Evolutionary conservation across 92 coral and sea anemone species (phyloP).

Genomic region (Epizoanthus rinbou): DNA sequence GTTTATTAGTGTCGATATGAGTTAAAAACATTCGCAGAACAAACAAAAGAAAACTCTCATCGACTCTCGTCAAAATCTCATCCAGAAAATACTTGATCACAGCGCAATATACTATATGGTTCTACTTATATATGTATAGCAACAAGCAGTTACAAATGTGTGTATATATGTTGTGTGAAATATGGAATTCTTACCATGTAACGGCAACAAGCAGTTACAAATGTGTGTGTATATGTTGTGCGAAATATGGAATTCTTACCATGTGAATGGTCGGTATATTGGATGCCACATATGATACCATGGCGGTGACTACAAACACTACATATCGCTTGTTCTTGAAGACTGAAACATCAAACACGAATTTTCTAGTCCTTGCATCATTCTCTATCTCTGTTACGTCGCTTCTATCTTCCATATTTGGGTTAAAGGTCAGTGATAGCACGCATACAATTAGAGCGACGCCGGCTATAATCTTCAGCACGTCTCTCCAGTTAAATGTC

Average conservation of each 20-base stretch:
- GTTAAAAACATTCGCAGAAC: no score
- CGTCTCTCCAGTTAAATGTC: conserved; percentile 47
- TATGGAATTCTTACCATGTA: conserved; percentile 31
- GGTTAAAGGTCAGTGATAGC: conserved; percentile 21
- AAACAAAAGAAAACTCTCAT: no score
- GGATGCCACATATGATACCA: conserved; percentile 34
- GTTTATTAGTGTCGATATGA: no score
- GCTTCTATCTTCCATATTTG: conserved; percentile 11
- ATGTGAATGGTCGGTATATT: conserved; percentile 51
- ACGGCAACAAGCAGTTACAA: no score
- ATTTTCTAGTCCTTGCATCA: background rate
- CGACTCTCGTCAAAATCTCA: no score
- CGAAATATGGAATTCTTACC: conserved; percentile 5
- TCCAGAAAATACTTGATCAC: no score
- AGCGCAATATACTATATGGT: background rate
- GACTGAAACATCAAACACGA: background rate
- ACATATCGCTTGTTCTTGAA: conserved; percentile 44
- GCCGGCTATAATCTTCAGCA: conserved; percentile 30
- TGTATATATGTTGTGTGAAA: background rate
- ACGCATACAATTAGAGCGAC: background rate
- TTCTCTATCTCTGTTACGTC: background rate
- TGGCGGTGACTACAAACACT: conserved; percentile 38
- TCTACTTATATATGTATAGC: no score
- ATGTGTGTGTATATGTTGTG: background rate
- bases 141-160: no score